A percentile compares a stretch with the other conserved stretches of the same genome.
Evolutionary conservation across 2,888 invertebrate species (phyloP).

Genomic region (Platycheirus albimanus): DNA sequence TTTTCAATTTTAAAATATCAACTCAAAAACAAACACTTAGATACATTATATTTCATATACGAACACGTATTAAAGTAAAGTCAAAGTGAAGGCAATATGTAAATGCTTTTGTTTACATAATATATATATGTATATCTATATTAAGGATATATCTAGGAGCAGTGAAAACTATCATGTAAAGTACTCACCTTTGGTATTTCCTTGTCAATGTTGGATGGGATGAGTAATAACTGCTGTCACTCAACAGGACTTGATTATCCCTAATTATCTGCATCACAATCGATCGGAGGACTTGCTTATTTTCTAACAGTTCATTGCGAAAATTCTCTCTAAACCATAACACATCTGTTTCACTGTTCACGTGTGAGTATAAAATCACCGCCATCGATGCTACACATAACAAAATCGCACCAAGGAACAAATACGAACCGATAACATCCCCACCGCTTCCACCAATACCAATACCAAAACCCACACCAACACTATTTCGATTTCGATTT

Average conservation of each 20-base stretch:
- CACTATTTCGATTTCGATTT: neutral
- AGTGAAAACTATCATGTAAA: too few relatives aligned
- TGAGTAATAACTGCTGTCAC: constrained; percentile 49
- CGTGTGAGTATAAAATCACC: constrained; percentile 68
- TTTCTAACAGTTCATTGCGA: constrained; percentile 65
- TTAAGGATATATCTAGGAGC: too few relatives aligned
- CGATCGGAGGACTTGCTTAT: constrained; percentile 63
- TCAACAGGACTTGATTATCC: constrained; percentile 66
- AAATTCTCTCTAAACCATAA: constrained; percentile 70
- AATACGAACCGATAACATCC: constrained; percentile 45
- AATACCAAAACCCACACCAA: neutral
- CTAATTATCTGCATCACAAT: constrained; percentile 72
- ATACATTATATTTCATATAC: too few relatives aligned
- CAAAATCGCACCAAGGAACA: constrained; percentile 62
- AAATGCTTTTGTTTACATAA: too few relatives aligned
- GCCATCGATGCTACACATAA: constrained; percentile 66
- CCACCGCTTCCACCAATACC: constrained; percentile 1
- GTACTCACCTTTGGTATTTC: constrained; percentile 66
- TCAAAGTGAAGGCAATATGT: too few relatives aligned
- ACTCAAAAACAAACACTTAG: neutral
- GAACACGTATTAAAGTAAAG: too few relatives aligned
- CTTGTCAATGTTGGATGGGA: constrained; percentile 53
- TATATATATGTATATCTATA: too few relatives aligned
- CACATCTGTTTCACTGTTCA: constrained; percentile 70
- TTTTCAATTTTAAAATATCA: constrained; percentile 17